Percentiles rank a stretch among this genome's conserved stretches.
Conservation (phyloP, 2,797 vertebrate genomes). For the Propithecus perrieri region DNA sequence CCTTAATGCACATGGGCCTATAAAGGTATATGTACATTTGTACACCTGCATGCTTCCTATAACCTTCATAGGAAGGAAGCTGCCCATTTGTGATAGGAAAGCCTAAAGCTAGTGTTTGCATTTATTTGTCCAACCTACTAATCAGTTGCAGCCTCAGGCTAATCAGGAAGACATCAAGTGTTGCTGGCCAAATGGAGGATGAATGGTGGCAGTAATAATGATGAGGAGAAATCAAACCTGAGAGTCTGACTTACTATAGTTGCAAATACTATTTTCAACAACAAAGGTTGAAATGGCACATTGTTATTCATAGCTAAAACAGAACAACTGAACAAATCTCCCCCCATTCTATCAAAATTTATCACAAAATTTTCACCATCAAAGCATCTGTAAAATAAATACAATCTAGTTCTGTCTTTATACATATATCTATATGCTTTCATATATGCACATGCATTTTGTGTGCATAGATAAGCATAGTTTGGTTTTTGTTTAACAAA, state of each 20-base stretch:
- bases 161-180: neutral
- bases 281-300: neutral
- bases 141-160: neutral
- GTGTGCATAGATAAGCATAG: constrained; percentile 39
- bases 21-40: neutral
- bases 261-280: neutral
- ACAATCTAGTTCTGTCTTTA: constrained; percentile 41
- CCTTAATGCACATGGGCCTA: neutral
- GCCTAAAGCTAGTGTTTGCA: neutral
- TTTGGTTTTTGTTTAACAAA: constrained; percentile 61
- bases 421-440: neutral
- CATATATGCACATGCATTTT: neutral
- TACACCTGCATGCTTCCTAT: neutral
- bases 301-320: neutral
- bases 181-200: neutral
- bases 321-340: neutral
- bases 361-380: constrained; percentile 11
- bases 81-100: neutral
- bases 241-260: neutral
- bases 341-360: constrained; percentile 30
- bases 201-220: neutral
- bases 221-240: neutral
- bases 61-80: neutral
- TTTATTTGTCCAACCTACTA: neutral
- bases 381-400: constrained; percentile 43